Conservation (phyloP, 2,113 vertebrate species). For the Melanerpes formicivorus region DNA sequence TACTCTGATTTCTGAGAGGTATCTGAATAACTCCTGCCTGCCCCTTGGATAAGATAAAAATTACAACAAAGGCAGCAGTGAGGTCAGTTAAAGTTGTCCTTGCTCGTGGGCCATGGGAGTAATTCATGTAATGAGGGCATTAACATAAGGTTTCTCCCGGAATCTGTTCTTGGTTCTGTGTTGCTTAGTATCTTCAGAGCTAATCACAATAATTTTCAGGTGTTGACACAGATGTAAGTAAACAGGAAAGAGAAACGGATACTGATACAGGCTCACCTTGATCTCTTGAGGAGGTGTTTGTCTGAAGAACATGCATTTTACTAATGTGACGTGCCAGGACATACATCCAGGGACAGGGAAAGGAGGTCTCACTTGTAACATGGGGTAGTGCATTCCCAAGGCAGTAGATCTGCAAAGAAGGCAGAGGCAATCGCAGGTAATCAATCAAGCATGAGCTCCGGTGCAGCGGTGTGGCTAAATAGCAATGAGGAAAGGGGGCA, state of each 20-base stretch:
- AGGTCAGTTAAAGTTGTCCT: background rate
- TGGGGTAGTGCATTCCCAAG: background rate
- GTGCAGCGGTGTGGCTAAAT: background rate
- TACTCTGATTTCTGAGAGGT: background rate
- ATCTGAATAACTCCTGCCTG: background rate
- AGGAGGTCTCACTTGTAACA: background rate
- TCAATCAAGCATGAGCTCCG: conserved; percentile 19
- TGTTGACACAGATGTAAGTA: background rate
- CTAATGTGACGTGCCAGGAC: background rate
- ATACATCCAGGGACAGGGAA: conserved; percentile 7
- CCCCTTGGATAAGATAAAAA: background rate
- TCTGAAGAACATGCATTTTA: background rate
- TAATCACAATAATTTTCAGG: background rate
- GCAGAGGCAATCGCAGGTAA: conserved; percentile 19
- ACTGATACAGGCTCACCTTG: background rate
- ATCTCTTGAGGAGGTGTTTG: background rate
- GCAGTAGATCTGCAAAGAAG: background rate
- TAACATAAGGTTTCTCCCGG: background rate
- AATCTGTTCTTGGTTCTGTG: background rate
- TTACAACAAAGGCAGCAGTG: background rate
- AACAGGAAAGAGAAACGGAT: background rate
- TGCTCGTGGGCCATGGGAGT: background rate
- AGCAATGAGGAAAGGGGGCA: conserved; percentile 12
- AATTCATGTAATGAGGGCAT: background rate
- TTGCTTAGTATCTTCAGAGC: background rate